Conservation (phyloP, 2,113 vertebrate genomes). For the Desmodus rotundus region DNA sequence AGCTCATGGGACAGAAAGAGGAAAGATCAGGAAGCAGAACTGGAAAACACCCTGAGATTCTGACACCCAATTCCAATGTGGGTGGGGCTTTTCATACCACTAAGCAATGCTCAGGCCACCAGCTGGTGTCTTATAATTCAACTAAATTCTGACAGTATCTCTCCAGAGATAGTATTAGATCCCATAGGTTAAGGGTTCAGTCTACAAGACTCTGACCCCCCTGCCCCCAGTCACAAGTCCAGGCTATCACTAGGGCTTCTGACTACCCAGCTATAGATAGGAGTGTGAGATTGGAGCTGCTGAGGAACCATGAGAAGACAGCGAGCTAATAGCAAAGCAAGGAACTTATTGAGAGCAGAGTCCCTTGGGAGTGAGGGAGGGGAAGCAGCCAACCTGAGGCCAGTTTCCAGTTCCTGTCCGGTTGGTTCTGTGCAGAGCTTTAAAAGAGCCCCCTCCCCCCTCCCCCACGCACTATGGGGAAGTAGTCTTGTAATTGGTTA, state of each 20-base stretch:
- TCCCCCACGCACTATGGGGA: too few relatives aligned
- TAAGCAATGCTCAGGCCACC: background rate
- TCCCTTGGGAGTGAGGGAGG: too few relatives aligned
- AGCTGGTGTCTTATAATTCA: background rate
- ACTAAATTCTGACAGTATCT: background rate
- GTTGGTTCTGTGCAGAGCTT: too few relatives aligned
- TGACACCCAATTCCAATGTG: background rate
- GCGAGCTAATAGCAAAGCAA: too few relatives aligned
- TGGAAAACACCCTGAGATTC: background rate
- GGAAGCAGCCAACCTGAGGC: too few relatives aligned
- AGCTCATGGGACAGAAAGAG: background rate
- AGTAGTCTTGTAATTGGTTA: too few relatives aligned
- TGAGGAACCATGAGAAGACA: too few relatives aligned
- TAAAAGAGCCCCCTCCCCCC: too few relatives aligned
- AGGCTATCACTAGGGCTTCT: background rate
- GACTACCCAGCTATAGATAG: background rate
- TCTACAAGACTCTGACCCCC: background rate
- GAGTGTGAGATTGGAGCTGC: too few relatives aligned
- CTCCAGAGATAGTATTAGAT: background rate
- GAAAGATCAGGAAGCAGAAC: background rate
- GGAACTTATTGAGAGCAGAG: too few relatives aligned
- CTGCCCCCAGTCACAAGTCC: background rate
- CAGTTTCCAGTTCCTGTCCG: too few relatives aligned
- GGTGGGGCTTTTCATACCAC: background rate
- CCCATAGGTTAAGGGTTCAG: background rate